phyloP scores from a whole-genome alignment of 2,797 vertebrate species.

The Premnoplex brunnescens region DNA sequence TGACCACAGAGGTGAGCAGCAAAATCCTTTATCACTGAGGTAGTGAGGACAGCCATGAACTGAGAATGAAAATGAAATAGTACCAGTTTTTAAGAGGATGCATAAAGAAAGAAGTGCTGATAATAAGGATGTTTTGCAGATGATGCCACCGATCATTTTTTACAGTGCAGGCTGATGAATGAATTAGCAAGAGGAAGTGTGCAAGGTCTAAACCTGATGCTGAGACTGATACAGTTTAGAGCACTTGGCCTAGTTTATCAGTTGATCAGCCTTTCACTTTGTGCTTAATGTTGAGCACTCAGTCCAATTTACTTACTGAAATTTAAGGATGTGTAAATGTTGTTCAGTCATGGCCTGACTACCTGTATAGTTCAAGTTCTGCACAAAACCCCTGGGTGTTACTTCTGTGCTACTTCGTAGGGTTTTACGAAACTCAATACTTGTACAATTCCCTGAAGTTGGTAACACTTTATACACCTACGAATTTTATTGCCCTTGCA shows the following conservation, averaged over 20 bases:
- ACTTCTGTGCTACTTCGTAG: fast-evolving
- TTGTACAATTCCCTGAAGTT: neutral
- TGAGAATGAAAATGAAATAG: neutral
- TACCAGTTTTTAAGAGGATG: neutral
- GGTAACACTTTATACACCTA: neutral
- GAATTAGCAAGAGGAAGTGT: neutral
- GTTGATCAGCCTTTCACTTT: neutral
- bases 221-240: neutral
- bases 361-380: neutral
- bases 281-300: neutral
- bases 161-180: neutral
- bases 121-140: neutral
- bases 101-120: neutral
- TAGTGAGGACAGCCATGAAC: neutral
- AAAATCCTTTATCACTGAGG: neutral
- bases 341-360: neutral
- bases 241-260: neutral
- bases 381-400: fast-evolving
- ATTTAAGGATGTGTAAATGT: neutral
- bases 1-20: too few species aligned
- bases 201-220: neutral
- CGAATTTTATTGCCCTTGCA: neutral
- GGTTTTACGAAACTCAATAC: neutral
- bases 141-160: neutral
- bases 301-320: neutral